These are phyloP conservation scores for Galago senegalensis DNA, from an alignment of 2,797 vertebrate species.

Conservation along the genomic window DNA sequence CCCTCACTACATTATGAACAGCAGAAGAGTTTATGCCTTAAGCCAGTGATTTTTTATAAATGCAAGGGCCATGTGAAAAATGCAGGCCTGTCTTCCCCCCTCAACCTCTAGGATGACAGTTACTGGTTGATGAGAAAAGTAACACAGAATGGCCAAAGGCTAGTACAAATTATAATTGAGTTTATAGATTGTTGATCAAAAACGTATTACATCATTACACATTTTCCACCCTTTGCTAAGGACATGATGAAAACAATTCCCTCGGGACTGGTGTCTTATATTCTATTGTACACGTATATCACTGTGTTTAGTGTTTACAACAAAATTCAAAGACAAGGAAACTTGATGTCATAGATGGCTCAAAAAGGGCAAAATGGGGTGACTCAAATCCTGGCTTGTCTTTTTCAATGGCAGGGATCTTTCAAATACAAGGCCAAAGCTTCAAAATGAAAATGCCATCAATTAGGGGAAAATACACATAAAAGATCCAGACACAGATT, in stretches of 20 bases:
- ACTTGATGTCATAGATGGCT: neutral
- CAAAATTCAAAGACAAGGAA: neutral
- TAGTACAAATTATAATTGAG: neutral
- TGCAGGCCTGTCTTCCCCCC: neutral
- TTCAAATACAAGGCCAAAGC: neutral
- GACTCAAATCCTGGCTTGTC: neutral
- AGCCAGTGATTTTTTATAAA: neutral
- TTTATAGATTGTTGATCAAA: neutral
- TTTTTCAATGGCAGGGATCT: neutral
- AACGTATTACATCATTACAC: neutral
- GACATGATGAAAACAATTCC: neutral
- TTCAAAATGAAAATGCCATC: neutral
- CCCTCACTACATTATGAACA: neutral
- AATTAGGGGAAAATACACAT: neutral
- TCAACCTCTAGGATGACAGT: neutral
- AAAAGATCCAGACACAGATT: neutral
- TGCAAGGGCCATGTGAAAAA: neutral
- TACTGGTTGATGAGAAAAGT: neutral
- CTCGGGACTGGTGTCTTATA: neutral
- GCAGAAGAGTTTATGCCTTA: neutral
- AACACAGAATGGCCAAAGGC: neutral
- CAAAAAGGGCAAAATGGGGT: accelerated
- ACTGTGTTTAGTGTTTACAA: neutral
- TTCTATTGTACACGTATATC: neutral
- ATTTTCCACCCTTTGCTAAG: neutral